A percentile compares a stretch with the other conserved stretches of the same genome.
These are phyloP conservation scores for Sialia sialis DNA, from an alignment of 2,113 vertebrate genomes.

Conservation along the genomic window DNA sequence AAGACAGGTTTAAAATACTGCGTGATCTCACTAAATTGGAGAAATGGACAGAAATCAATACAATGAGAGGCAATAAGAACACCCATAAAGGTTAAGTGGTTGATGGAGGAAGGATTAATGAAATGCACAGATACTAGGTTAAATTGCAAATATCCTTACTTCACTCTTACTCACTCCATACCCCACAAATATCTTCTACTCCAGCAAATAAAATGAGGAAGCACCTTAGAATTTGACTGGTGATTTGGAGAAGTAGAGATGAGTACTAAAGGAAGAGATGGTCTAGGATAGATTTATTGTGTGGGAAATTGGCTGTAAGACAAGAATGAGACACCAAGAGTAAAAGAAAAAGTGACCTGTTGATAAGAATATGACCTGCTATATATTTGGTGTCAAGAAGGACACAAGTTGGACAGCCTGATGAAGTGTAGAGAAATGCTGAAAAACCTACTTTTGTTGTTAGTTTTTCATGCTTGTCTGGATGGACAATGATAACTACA, in stretches of 20 bases:
- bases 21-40: slow-evolving; percentile 64
- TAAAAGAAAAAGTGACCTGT: not conserved
- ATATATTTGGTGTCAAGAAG: not conserved
- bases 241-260: not conserved
- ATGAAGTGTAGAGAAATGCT: not conserved
- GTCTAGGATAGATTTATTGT: not conserved
- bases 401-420: not conserved
- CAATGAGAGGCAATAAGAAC: slow-evolving; percentile 32
- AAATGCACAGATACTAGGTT: slow-evolving; percentile 46
- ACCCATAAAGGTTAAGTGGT: slow-evolving; percentile 51
- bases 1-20: slow-evolving; percentile 57
- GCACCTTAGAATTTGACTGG: not conserved
- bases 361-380: not conserved
- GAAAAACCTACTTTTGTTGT: not conserved
- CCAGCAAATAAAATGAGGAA: not conserved
- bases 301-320: not conserved
- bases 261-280: not conserved
- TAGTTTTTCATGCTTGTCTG: not conserved
- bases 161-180: not conserved
- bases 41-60: slow-evolving; percentile 63
- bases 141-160: slow-evolving; percentile 31
- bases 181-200: not conserved
- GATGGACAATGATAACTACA: not conserved
- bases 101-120: slow-evolving; percentile 51
- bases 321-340: not conserved